Conservation (phyloP, 2,113 vertebrate species). For the Eulacestoma nigropectus region DNA sequence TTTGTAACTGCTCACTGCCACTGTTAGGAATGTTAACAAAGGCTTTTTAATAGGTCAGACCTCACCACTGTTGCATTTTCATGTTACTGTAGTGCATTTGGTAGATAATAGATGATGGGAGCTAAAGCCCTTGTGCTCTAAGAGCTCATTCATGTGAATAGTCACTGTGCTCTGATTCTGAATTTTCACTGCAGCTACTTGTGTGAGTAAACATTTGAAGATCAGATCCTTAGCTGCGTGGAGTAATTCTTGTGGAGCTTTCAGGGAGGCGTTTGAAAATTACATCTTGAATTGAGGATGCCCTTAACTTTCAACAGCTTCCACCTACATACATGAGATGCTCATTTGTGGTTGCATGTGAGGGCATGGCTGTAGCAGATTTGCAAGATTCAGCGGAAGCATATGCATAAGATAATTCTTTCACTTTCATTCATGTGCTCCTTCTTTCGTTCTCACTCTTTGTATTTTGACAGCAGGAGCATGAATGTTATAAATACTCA, state of each 20-base stretch:
- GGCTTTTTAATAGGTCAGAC: slow-evolving; percentile 12
- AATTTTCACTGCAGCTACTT: not conserved
- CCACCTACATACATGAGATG: slow-evolving; percentile 9
- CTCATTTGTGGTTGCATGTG: not conserved
- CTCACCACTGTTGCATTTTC: not conserved
- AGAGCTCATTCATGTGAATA: not conserved
- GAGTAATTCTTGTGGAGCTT: not conserved
- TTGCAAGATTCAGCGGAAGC: not conserved
- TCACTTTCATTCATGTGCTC: not conserved
- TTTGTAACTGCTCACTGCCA: not conserved
- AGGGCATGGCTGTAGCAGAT: slow-evolving; percentile 16
- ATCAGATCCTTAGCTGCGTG: not conserved
- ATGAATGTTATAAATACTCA: not conserved
- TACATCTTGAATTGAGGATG: not conserved
- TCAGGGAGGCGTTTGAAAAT: not conserved
- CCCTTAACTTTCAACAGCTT: slow-evolving; percentile 18
- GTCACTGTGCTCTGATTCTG: not conserved
- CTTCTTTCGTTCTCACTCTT: slow-evolving; percentile 9
- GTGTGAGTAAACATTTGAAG: slow-evolving; percentile 3
- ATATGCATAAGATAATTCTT: not conserved
- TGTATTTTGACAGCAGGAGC: not conserved
- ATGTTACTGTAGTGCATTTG: not conserved
- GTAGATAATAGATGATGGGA: not conserved
- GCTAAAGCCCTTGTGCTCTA: not conserved
- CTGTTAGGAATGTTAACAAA: not conserved